phyloP scores from a whole-genome alignment of 2,888 invertebrate species.

The Oscheius onirici region DNA sequence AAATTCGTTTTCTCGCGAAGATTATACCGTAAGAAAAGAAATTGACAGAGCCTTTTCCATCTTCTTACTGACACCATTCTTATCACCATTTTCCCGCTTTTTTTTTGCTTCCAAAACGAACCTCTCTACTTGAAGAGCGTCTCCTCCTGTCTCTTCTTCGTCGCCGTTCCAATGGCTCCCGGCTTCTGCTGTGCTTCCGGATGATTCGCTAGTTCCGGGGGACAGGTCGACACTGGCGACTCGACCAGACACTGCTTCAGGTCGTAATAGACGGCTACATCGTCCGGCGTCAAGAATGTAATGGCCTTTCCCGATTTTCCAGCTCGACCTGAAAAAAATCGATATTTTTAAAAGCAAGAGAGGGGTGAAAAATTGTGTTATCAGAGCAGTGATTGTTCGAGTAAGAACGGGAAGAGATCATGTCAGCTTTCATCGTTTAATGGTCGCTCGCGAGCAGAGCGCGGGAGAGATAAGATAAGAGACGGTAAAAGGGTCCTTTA shows the following conservation, averaged over 20 bases:
- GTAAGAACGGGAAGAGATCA: slow-evolving; percentile 15
- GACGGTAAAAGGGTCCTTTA: not conserved
- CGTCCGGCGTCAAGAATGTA: slow-evolving; percentile 96
- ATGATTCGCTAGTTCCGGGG: slow-evolving; percentile 90
- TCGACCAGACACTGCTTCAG: slow-evolving; percentile 82
- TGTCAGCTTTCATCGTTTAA: slow-evolving; percentile 28
- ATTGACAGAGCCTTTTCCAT: not conserved
- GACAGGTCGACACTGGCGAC: slow-evolving; percentile 67
- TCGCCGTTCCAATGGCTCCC: slow-evolving; percentile 81
- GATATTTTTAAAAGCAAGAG: not conserved
- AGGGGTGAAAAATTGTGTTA: not conserved
- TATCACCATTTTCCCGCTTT: not conserved
- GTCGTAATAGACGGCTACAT: slow-evolving; percentile 93
- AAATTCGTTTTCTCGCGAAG: too few species aligned
- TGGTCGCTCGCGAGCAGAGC: not conserved
- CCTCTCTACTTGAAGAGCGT: slow-evolving; percentile 45
- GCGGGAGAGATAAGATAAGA: slow-evolving; percentile 19
- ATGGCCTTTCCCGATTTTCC: slow-evolving; percentile 96
- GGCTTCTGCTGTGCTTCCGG: slow-evolving; percentile 98
- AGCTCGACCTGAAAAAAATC: slow-evolving; percentile 83
- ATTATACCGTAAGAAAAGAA: too few species aligned
- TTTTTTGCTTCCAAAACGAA: not conserved
- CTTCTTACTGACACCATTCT: not conserved
- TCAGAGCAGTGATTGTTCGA: slow-evolving; percentile 7
- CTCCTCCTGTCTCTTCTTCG: slow-evolving; percentile 78